Percentiles rank a stretch among this genome's conserved stretches.
phyloP scores from a whole-genome alignment of 2,113 vertebrate genomes.

The Heptranchias perlo region DNA sequence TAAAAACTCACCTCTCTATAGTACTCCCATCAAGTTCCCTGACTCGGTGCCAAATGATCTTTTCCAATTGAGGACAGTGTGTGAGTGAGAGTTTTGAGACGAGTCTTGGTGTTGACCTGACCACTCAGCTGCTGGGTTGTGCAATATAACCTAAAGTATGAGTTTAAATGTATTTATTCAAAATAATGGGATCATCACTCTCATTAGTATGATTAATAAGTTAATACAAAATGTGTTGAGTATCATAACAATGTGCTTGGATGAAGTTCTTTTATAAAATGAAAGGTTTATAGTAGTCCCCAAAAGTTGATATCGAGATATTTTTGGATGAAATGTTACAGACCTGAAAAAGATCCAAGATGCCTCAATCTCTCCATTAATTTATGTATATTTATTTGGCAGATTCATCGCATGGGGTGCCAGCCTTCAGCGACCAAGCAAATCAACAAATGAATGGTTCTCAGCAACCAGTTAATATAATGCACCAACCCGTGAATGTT shows the following conservation, averaged over 20 bases:
- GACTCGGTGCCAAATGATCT: not conserved
- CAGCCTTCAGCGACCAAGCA: constrained; percentile 65
- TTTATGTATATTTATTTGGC: constrained; percentile 45
- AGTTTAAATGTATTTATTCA: not conserved
- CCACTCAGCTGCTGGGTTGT: not conserved
- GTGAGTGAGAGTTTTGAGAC: not conserved
- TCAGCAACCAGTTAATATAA: constrained; percentile 67
- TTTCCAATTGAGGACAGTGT: not conserved
- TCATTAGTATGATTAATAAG: not conserved
- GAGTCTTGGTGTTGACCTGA: not conserved
- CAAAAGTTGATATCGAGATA: not conserved
- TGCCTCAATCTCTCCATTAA: not conserved
- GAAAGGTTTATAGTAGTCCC: not conserved
- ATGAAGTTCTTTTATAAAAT: not conserved
- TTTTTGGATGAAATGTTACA: not conserved
- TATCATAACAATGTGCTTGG: not conserved
- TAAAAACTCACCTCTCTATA: not conserved
- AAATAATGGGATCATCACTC: not conserved
- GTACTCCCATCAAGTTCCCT: not conserved
- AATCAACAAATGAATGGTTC: constrained; percentile 67
- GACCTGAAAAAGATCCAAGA: not conserved
- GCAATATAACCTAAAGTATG: not conserved
- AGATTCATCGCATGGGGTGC: constrained; percentile 57
- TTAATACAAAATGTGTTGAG: not conserved
- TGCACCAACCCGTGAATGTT: constrained; percentile 69